Evolutionary conservation across 2,888 invertebrate genomes (phyloP), one percentile per base, ranked within the genome.

Genomic region (Andrena chrysosceles): DNA sequence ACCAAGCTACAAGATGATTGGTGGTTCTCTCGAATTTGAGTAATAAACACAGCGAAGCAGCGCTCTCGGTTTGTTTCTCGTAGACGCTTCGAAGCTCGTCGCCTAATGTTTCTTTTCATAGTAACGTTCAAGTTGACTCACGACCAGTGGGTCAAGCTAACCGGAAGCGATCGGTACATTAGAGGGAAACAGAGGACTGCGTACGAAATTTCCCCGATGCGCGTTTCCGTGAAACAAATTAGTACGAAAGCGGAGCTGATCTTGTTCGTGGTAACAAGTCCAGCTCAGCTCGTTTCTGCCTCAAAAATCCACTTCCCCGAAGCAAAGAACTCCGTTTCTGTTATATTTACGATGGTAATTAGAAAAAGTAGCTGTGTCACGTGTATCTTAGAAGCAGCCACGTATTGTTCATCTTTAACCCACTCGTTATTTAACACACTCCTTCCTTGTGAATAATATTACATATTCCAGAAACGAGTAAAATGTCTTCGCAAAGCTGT

Each of bases 111-210:
- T 77, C 77, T 64, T 76, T 71, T 80, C 77, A 60, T 66, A 72
- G 77, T 56, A 64, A 59, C 49, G 72, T 26, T 7, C 16, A 29
- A 64, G 49, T 70, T 72, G 69, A 67, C 73, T 77, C 76, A 75
- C 54, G 60, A 69, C 70, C 59, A 35, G 52, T 64, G 79, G 70
- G 56, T 63, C 73, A 52, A 31, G 35, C 48, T 23, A 71, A 72
- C 80, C 75, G 82, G 75, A 80, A 82, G 49, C 71, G 68, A 75
- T 80, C 71, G 71, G 49, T 31, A 29, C 67, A 49, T 74, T 67
- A 59, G 63, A 52, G 23, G 71, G 72, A 71, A 75, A 67, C 66
- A 33, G 26, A 26, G 54, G 20, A n/a, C 64, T 31, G 31, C 48
- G 29, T 56, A 62, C 73, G 68, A 77, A 77, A 77, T 77, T 77